Base-by-base conservation (phyloP, 2,888 invertebrate species). In the Coleophora deauratella region DNA sequence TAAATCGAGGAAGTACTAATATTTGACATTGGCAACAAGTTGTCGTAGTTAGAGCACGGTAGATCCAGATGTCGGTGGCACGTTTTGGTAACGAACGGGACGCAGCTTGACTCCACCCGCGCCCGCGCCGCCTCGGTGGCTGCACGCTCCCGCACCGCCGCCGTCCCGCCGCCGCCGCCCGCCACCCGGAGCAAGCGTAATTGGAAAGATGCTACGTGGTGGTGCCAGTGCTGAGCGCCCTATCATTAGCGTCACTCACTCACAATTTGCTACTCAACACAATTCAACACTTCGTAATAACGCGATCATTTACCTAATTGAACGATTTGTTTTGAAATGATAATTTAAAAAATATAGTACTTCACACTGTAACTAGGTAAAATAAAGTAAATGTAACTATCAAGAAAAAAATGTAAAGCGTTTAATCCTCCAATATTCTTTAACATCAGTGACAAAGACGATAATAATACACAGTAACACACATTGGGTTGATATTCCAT, bases 201-300 rank as follows among this genome's bases (percentile, higher is more conserved):
- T 81, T 82, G 81, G 78, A 75, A 76, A 76, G 76, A 66, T 55
- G 64, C 63, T 64, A 66, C 66, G 66, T 62, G 63, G 61, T 53
- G 57, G 56, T 59, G 58, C 57, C 27, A 58, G 62, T 59, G 59
- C 64, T 66, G 72, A 71, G 58, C 72, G 70, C 66, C 70, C 72
- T 75, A 74, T 81, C 82, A 82, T 85, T 84, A 85, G 77, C 72
- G 84, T 82, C 82, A 81, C 78, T 84, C 81, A 81, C 71, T 84
- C 81, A 81, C 71, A 69, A 73, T 74, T 73, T 75, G 60, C 62
- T 65, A n/a, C 56, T 57, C 59, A 55, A 45, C 52, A 49, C 53
- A 49, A 45, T 48, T 42, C 39, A 39, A 41, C 35, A 33, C 41
- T 33, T 27, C 21, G 21, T 21, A 21, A 21, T 21, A 21, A 21